Conservation (phyloP, 2,888 invertebrate species). For the Drosophila paucipuncta region DNA sequence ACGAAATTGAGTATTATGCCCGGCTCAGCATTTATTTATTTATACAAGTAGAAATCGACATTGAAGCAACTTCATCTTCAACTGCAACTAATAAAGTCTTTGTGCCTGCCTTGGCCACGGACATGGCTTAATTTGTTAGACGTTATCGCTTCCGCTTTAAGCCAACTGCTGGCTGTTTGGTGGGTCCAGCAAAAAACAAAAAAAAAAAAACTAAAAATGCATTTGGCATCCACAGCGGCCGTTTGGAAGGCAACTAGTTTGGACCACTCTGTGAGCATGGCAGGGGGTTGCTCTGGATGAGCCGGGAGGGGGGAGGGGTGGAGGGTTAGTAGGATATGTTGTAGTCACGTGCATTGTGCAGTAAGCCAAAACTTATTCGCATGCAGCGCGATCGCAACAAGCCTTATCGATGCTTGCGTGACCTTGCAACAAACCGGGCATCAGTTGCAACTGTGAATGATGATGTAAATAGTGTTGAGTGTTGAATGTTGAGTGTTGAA, state of each 20-base stretch:
- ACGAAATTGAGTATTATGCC: conserved; percentile 72
- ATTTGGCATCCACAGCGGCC: conserved; percentile 43
- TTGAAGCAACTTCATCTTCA: conserved; percentile 11
- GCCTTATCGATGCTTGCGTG: conserved; percentile 52
- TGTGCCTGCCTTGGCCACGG: conserved; percentile 42
- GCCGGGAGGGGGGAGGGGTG: too few relatives aligned
- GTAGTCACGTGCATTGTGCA: conserved; percentile 72
- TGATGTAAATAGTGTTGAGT: neutral
- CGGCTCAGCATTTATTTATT: conserved; percentile 59
- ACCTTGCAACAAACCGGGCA: conserved; percentile 36
- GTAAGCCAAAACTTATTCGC: conserved; percentile 75
- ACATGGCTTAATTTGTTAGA: conserved; percentile 80
- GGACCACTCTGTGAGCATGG: neutral
- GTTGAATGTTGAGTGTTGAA: neutral
- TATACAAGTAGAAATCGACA: conserved; percentile 42
- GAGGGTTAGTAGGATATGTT: conserved; percentile 18
- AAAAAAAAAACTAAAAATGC: conserved; percentile 45
- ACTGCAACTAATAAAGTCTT: conserved; percentile 66
- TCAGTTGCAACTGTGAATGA: conserved; percentile 9
- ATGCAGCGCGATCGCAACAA: conserved; percentile 62
- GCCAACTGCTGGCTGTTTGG: conserved; percentile 35
- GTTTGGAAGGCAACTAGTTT: conserved; percentile 36
- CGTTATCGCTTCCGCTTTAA: conserved; percentile 77
- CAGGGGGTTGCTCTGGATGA: neutral
- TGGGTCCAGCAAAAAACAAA: conserved; percentile 54